Base-by-base conservation (phyloP, 30 jellyfish, hydroid and myxozoan genomes). In the Turritopsis rubra region DNA sequence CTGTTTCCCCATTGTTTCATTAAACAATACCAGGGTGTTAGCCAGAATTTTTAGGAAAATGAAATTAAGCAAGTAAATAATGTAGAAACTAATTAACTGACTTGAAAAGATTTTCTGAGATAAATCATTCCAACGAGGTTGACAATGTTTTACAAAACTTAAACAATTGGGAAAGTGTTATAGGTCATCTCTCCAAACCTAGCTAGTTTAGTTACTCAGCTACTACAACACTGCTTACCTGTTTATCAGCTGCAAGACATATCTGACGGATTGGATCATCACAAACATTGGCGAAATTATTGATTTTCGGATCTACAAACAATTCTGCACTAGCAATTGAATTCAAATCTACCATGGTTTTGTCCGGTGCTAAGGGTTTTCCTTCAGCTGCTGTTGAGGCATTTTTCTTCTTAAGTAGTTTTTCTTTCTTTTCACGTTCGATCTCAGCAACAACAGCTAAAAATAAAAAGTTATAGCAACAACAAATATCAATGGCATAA, bases 221-320 rank as follows among this genome's bases (percentile, higher is more conserved):
- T n/a, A n/a, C n/a, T n/a, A n/a, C n/a, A n/a, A n/a, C 60, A 66
- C 7, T 29, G 0, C 52, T 28, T 75, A 91, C 98, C 87, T 91
- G 98, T 72, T 91, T 91, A 65, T 91, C 98, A 23, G 96, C 95
- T 27, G 98, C 96, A 53, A 82, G 91, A 81, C 96, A 91, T 25
- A 91, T 85, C 71, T 91, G 98, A 16, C 95, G 89, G 60, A 91
- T 91, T 31, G 96, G 95, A 66, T 91, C 93, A 21, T 81, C 85
- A 8, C 83, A 21, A 17, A 94, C 87, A 71, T 85, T 85, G 0
- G 96, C 96, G 52, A 86, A 87, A 68, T 85, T 30, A 22, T 82
- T 88, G 76, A 91, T 91, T 8, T 90, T 75, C 68, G 98, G 98
- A 52, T 91, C 95, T 0, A 88, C 98, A 86, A 84, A 84, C 25